These are phyloP conservation scores for Gadopsis marmoratus DNA, from an alignment of 2,797 vertebrate species.

Conservation along the genomic window DNA sequence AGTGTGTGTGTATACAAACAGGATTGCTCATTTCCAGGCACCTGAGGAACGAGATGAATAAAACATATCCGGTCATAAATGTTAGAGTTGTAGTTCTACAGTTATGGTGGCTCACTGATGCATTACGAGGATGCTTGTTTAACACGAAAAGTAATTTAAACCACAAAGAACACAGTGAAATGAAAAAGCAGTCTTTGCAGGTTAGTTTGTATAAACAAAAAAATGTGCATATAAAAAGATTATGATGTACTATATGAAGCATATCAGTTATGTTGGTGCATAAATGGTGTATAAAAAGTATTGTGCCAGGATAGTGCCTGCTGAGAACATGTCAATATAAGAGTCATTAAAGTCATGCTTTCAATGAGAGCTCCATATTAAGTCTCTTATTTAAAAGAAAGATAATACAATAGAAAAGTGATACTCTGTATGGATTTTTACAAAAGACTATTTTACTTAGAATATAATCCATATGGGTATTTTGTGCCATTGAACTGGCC, in stretches of 20 bases:
- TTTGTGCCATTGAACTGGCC: slow-evolving; percentile 15
- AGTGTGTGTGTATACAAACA: slow-evolving; percentile 12
- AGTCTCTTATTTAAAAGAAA: slow-evolving; percentile 8
- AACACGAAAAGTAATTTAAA: slow-evolving; percentile 24
- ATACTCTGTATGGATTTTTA: slow-evolving; percentile 12
- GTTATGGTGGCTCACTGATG: slow-evolving; percentile 1
- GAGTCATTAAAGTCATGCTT: background rate
- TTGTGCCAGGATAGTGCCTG: background rate
- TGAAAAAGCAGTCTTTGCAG: background rate
- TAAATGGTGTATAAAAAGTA: background rate
- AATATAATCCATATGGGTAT: background rate
- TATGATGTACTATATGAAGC: background rate
- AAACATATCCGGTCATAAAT: slow-evolving; percentile 32
- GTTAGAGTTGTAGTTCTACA: slow-evolving; percentile 11
- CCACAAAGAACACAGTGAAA: slow-evolving; percentile 3
- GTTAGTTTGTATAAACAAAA: background rate
- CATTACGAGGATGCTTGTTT: slow-evolving; percentile 12
- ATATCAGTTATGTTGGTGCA: background rate
- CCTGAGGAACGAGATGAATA: slow-evolving; percentile 20
- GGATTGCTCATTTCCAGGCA: slow-evolving; percentile 26
- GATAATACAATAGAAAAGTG: slow-evolving; percentile 17
- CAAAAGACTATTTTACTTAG: slow-evolving; percentile 4
- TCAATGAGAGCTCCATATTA: background rate
- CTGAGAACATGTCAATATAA: background rate
- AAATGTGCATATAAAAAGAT: slow-evolving; percentile 4